A percentile compares a stretch with the other conserved stretches of the same genome.
Conservation (phyloP, 2,888 invertebrate genomes). For the Trissolcus japonicus region DNA sequence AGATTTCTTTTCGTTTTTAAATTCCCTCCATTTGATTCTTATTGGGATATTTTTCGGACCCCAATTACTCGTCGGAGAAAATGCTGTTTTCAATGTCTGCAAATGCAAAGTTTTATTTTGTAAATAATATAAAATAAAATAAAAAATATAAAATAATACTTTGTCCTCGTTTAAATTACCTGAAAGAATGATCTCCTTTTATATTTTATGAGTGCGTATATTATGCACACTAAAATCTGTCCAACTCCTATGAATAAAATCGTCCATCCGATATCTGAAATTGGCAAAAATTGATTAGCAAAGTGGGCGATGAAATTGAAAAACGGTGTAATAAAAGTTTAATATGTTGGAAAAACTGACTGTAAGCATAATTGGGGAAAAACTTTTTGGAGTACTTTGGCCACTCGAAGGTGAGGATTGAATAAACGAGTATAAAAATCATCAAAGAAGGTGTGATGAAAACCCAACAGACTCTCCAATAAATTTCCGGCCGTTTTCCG, state of each 20-base stretch:
- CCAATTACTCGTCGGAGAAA: slow-evolving; percentile 67
- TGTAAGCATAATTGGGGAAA: slow-evolving; percentile 80
- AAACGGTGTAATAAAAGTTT: neutral
- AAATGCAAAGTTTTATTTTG: neutral
- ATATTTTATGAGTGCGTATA: slow-evolving; percentile 56
- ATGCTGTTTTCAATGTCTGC: slow-evolving; percentile 67
- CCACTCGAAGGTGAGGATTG: slow-evolving; percentile 77
- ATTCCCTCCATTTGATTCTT: slow-evolving; percentile 68
- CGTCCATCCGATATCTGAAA: slow-evolving; percentile 78
- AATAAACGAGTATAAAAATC: slow-evolving; percentile 84
- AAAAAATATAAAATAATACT: too few species aligned
- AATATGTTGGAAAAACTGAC: slow-evolving; percentile 71
- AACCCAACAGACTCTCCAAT: slow-evolving; percentile 90
- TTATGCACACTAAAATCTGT: slow-evolving; percentile 78
- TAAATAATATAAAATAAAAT: neutral
- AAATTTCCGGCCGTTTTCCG: slow-evolving; percentile 81
- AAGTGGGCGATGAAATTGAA: too few species aligned
- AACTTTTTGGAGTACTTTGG: slow-evolving; percentile 15
- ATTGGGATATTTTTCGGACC: slow-evolving; percentile 67
- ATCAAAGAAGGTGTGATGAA: slow-evolving; percentile 85
- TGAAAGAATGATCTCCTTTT: slow-evolving; percentile 60
- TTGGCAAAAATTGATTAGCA: too few species aligned
- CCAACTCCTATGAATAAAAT: slow-evolving; percentile 76
- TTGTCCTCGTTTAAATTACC: slow-evolving; percentile 60
- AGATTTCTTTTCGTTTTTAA: slow-evolving; percentile 61